Percentiles rank a stretch among this genome's conserved stretches.
Evolutionary conservation across 30 jellyfish, hydroid and myxozoan genomes (phyloP).

Genomic region (Chrysaora quinquecirrha): DNA sequence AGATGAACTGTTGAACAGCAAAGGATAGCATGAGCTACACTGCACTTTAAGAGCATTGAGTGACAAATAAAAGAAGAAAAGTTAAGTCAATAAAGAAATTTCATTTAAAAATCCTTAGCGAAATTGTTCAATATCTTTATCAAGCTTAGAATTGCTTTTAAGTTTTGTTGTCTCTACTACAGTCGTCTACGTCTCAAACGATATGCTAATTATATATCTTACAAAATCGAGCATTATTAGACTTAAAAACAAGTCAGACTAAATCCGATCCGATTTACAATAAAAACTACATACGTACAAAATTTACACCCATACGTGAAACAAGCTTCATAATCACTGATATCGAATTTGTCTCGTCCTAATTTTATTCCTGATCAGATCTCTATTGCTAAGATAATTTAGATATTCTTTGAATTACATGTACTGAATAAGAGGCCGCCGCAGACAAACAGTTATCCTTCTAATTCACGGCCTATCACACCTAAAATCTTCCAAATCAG

Average conservation of each 20-base stretch:
- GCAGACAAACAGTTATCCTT: constrained; percentile 2
- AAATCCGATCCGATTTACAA: not conserved
- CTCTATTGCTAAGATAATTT: constrained; percentile 7
- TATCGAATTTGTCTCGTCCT: constrained; percentile 13
- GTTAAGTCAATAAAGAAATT: too few relatives aligned
- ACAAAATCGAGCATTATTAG: not conserved
- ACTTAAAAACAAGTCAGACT: not conserved
- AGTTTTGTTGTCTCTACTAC: too few relatives aligned
- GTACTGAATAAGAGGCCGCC: not conserved
- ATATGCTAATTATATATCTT: not conserved
- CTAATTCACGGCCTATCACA: constrained; percentile 9
- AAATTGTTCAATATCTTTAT: not conserved
- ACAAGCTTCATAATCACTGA: not conserved
- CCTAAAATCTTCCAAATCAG: constrained; percentile 1
- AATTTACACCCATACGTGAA: constrained; percentile 4
- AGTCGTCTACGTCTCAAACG: too few relatives aligned
- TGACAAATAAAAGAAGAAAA: too few relatives aligned
- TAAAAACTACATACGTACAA: not conserved
- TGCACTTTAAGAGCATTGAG: too few relatives aligned
- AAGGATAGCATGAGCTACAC: too few relatives aligned
- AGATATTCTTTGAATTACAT: not conserved
- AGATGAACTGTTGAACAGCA: too few relatives aligned
- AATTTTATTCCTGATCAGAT: not conserved
- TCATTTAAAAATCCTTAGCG: not conserved
- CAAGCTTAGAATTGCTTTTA: not conserved